Base-by-base conservation (phyloP, 2,797 vertebrate species). In the Tachyglossus aculeatus region DNA sequence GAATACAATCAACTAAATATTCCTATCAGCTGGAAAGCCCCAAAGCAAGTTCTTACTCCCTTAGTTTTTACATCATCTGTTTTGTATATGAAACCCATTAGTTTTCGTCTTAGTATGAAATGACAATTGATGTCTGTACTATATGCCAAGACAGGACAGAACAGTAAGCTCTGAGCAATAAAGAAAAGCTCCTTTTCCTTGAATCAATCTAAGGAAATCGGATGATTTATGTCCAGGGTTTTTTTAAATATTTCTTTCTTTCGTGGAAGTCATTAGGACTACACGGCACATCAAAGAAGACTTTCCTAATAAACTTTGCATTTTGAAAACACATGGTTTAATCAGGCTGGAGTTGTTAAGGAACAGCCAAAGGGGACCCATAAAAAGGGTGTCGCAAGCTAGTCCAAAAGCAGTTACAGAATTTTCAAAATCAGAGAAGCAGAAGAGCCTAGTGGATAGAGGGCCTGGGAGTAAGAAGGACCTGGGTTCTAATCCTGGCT, bases 361-460 rank as follows among this genome's bases (percentile, higher is more conserved):
- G 58, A 78, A 15, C 6, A 58, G n/a, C n/a, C n/a, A n/a, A 31
- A 18, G 9, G 9, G 18, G 22, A 33, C 4, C 39, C 10, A 29
- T 5, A n/a, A n/a, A 57, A 60, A 55, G 37, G 16, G 54, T 64
- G 5, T 18, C 38, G 19, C 64, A 69, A 31, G 0, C 0, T 34
- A 4, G 21, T 1, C 67, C 66, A 44, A 5, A 40, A 52, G 67
- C 34, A 82, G 29, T 45, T 16, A 32, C 10, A 62, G 5, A 15
- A 61, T 85, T n/a, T 80, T 74, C 50, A 67, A 4, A 45, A 43
- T 1, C 8, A 38, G 27, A n/a, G n/a, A n/a, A n/a, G n/a, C n/a
- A n/a, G n/a, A n/a, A n/a, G n/a, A n/a, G n/a, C n/a, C n/a, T n/a
- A n/a, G n/a, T n/a, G n/a, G n/a, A n/a, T n/a, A n/a, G n/a, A n/a